phyloP scores from a whole-genome alignment of 1,140 invertebrate genomes.

The Myzus persicae region DNA sequence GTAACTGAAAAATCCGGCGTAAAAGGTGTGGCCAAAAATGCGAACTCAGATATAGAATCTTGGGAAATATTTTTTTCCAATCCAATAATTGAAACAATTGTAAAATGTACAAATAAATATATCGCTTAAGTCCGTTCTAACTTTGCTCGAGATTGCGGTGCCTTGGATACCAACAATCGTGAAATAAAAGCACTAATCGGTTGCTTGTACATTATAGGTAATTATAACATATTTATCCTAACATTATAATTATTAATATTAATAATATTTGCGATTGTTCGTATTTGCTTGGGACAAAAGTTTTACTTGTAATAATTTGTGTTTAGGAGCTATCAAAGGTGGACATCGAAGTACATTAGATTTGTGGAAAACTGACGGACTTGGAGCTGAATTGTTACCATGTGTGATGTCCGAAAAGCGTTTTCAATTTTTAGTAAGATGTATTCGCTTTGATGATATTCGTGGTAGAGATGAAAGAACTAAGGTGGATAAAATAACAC shows the following conservation, averaged over 20 bases:
- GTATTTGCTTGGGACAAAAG: background rate
- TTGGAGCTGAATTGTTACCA: background rate
- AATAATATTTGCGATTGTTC: background rate
- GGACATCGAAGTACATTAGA: background rate
- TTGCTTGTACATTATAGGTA: constrained; percentile 13
- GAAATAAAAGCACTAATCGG: background rate
- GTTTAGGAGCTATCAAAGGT: background rate
- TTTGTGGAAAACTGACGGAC: background rate
- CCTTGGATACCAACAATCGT: background rate
- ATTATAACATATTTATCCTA: background rate
- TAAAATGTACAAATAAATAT: background rate
- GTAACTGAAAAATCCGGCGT: background rate
- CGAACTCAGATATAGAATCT: background rate
- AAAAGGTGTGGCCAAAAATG: background rate
- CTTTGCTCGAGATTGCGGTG: background rate
- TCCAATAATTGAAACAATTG: background rate
- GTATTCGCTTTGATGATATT: constrained; percentile 6
- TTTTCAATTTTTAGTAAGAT: constrained; percentile 1
- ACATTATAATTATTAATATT: background rate
- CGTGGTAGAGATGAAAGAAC: constrained; percentile 1
- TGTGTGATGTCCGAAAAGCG: background rate
- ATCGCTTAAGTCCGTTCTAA: constrained; percentile 9
- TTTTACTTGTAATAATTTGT: constrained; percentile 23
- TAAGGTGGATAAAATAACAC: constrained; percentile 16
- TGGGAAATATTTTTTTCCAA: background rate